Evolutionary conservation across 2,113 vertebrate species (phyloP).

Genomic region (Cyprinus carpio): DNA sequence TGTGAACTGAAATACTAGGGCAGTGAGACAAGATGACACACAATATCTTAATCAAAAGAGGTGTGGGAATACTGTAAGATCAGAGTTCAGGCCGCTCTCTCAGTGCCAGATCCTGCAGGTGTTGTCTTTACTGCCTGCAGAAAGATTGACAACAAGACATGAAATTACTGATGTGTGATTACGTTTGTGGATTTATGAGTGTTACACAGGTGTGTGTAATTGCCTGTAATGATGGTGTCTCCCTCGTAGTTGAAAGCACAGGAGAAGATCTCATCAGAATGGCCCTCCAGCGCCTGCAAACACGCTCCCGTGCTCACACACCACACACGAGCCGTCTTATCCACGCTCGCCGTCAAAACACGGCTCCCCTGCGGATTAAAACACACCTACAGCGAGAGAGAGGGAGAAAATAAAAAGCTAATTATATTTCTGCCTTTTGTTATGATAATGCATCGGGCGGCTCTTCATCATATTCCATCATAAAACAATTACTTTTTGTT

Average conservation of each 20-base stretch:
- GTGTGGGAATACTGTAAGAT: slow-evolving; percentile 7
- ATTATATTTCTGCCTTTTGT: slow-evolving; percentile 16
- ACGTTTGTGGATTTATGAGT: slow-evolving; percentile 12
- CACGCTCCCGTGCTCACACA: slow-evolving; percentile 85
- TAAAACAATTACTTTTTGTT: slow-evolving; percentile 3
- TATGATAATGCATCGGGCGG: background rate
- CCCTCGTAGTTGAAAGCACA: slow-evolving; percentile 94
- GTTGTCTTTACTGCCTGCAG: slow-evolving; percentile 93
- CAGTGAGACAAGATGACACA: background rate
- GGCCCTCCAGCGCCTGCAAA: slow-evolving; percentile 88
- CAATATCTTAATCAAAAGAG: slow-evolving; percentile 1
- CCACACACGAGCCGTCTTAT: slow-evolving; percentile 94
- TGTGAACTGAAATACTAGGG: background rate
- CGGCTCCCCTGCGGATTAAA: slow-evolving; percentile 90
- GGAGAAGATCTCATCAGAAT: slow-evolving; percentile 92
- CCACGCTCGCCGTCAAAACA: slow-evolving; percentile 88
- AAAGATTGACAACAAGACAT: slow-evolving; percentile 45
- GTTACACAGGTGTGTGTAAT: slow-evolving; percentile 54
- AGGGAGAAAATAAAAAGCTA: background rate
- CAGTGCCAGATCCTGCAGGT: slow-evolving; percentile 92
- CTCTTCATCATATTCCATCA: slow-evolving; percentile 3
- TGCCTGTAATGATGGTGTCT: slow-evolving; percentile 89
- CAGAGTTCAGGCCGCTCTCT: slow-evolving; percentile 46
- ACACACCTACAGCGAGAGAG: slow-evolving; percentile 79
- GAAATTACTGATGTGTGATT: background rate